Base-by-base conservation (phyloP, 2,797 vertebrate genomes). In the Hippocampus kuda region DNA sequence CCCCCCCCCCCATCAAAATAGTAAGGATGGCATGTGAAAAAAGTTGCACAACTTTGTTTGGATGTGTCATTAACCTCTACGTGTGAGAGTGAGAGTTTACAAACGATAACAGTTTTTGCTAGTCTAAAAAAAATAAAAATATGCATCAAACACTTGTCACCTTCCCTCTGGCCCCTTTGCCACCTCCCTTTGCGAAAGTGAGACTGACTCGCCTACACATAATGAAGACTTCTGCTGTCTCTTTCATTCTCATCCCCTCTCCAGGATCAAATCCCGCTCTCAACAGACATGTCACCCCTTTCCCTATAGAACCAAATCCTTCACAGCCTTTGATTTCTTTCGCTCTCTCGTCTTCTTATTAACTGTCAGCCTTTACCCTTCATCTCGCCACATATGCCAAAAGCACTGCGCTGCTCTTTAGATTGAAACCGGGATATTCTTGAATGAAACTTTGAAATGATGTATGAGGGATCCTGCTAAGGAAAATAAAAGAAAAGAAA, bases 141-240 rank as follows among this genome's bases (percentile, higher is more conserved):
- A 70, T 20, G 57, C 57, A 76, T 80, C 81, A 81, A 27, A 82
- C 80, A 77, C 64, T 54, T 72, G 67, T 70, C 70, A 68, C 67
- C 72, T 30, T 59, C 66, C 54, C 64, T 72, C 1, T 4, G 49
- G 34, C 75, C 65, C 68, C 65, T 70, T n/a, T 24, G 24, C 69
- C 59, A 22, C 66, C 49, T 77, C 67, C 75, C 74, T 67, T 9
- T 34, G 22, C 54, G 78, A 64, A 27, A 51, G 20, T 44, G 54
- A 72, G 56, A 65, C 70, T 65, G 59, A 15, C 57, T 69, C 30
- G 4, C 75, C 75, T 77, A 48, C 46, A 66, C 60, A 69, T 57
- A 71, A 71, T 66, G 81, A 72, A 72, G 69, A 65, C 46, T 62
- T 69, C 38, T 42, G 22, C 68, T 68, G 46, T 75, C 69, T 71